Conservation (phyloP, 2,888 invertebrate genomes). For the Gerris lacustris region DNA sequence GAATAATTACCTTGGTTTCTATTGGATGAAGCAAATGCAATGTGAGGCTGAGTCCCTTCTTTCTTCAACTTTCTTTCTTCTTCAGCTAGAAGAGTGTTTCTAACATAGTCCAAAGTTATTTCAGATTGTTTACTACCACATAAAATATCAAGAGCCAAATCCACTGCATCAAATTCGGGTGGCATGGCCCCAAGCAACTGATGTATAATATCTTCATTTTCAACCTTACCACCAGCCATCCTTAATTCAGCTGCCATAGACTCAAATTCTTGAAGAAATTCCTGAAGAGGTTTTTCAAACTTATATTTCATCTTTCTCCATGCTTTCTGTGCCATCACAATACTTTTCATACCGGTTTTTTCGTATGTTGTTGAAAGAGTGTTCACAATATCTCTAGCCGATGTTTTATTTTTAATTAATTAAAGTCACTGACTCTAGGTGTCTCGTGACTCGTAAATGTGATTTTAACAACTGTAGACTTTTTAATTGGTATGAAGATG, state of each 20-base stretch:
- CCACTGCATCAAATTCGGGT: constrained; percentile 9
- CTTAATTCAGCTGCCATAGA: neutral
- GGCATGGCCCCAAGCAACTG: constrained; percentile 1
- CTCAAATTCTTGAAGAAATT: constrained; percentile 4
- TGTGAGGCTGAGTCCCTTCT: too few species aligned
- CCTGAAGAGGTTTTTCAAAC: constrained; percentile 5
- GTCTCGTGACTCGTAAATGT: too few species aligned
- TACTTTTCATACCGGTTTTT: constrained; percentile 9
- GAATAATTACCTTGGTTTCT: too few species aligned
- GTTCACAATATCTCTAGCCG: neutral
- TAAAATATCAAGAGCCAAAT: constrained; percentile 1
- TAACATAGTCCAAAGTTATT: too few species aligned
- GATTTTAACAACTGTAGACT: too few species aligned
- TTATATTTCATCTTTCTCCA: neutral
- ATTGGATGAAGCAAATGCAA: too few species aligned
- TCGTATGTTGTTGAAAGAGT: constrained; percentile 8
- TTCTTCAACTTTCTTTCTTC: too few species aligned
- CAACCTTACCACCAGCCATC: constrained; percentile 1
- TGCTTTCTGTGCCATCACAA: constrained; percentile 7
- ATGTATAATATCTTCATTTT: constrained; percentile 8
- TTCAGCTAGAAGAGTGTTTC: too few species aligned
- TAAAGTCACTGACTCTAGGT: too few species aligned
- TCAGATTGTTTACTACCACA: neutral
- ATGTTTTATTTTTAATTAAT: too few species aligned
- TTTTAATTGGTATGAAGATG: too few species aligned